Evolutionary conservation across 2,797 vertebrate species (phyloP).

Genomic region (Apodemus agrarius): DNA sequence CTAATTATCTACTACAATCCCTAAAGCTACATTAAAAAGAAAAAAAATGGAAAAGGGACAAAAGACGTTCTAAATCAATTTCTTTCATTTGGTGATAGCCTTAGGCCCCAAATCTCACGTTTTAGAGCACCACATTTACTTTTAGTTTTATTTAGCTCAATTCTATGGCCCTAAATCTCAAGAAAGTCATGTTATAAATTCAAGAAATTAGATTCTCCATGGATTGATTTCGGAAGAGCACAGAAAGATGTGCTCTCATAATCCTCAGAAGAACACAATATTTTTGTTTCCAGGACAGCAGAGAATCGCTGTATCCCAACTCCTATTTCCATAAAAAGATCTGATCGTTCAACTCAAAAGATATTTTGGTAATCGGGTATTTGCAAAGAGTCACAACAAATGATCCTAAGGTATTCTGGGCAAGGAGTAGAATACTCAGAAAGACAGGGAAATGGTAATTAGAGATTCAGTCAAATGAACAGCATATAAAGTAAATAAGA

Average conservation of each 20-base stretch:
- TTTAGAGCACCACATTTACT: slow-evolving; percentile 34
- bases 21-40: slow-evolving; percentile 35
- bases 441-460: neutral
- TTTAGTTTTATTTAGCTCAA: slow-evolving; percentile 72
- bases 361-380: slow-evolving; percentile 25
- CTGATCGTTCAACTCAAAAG: slow-evolving; percentile 46
- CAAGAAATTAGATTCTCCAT: slow-evolving; percentile 75
- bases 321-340: neutral
- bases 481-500: neutral
- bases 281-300: neutral
- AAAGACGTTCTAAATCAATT: slow-evolving; percentile 60
- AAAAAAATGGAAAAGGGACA: slow-evolving; percentile 50
- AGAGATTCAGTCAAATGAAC: slow-evolving; percentile 32
- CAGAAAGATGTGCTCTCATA: slow-evolving; percentile 45
- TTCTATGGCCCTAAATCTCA: slow-evolving; percentile 59
- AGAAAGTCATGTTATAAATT: slow-evolving; percentile 68
- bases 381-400: neutral
- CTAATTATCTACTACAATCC: slow-evolving; percentile 52
- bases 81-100: slow-evolving; percentile 69
- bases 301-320: neutral
- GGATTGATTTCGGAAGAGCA: slow-evolving; percentile 64
- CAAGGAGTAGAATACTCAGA: neutral
- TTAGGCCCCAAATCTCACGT: slow-evolving; percentile 65
- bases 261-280: neutral
- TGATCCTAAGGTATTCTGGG: neutral